phyloP scores from a whole-genome alignment of 2,113 vertebrate genomes.

The Orthochromis indermauri region DNA sequence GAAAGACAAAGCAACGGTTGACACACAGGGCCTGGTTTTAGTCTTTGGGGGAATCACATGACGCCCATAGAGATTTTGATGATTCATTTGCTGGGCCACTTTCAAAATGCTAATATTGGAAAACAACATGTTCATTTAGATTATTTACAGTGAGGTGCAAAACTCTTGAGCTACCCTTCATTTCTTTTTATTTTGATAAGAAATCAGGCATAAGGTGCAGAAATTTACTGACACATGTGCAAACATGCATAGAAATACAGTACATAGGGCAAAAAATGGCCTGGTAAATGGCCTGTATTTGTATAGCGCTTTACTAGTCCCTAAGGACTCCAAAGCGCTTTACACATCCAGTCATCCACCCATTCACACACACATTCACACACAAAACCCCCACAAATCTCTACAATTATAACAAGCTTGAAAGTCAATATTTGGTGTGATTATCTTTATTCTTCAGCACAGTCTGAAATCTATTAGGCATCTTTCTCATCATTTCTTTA shows the following conservation, averaged over 20 bases:
- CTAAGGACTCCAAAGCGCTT: not conserved
- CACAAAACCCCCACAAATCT: fast-evolving
- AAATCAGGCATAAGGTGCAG: not conserved
- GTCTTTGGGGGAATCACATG: not conserved
- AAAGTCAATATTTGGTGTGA: not conserved
- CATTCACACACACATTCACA: not conserved
- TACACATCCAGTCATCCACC: not conserved
- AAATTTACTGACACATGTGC: not conserved
- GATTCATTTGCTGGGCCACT: not conserved
- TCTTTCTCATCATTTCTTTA: not conserved
- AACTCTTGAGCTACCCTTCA: not conserved
- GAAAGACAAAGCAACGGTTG: not conserved
- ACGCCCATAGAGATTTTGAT: not conserved
- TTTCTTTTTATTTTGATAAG: not conserved
- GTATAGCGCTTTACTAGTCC: not conserved
- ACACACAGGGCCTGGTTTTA: not conserved
- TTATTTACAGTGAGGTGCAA: not conserved
- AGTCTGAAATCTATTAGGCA: not conserved
- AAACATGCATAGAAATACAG: not conserved
- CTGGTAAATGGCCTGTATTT: not conserved
- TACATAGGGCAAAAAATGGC: not conserved
- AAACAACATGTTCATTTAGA: not conserved
- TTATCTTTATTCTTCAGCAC: not conserved
- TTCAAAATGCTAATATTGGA: not conserved
- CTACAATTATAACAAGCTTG: not conserved